Conservation (phyloP, 2,113 vertebrate genomes). For the Amblyornis subalaris region DNA sequence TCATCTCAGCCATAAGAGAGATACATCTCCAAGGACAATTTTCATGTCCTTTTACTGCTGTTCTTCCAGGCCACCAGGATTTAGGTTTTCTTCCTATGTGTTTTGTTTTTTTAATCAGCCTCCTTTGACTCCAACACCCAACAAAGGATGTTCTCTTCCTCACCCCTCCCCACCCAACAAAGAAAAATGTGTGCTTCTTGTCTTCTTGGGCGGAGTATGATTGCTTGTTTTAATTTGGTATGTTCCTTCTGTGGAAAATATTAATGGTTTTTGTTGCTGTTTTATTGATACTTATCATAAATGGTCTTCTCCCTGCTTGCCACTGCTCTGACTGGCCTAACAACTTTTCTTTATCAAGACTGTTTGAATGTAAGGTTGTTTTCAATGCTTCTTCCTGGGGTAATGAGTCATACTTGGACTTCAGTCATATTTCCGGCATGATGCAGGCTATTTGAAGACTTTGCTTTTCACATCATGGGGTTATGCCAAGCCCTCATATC, state of each 20-base stretch:
- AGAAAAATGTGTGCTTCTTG: not conserved
- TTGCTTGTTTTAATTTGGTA: not conserved
- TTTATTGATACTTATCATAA: not conserved
- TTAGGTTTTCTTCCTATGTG: not conserved
- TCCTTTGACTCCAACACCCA: accelerated
- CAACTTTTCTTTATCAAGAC: not conserved
- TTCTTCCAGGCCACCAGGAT: not conserved
- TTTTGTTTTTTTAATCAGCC: not conserved
- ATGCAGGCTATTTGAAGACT: not conserved
- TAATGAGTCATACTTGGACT: not conserved
- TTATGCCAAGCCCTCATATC: not conserved
- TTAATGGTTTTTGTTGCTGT: not conserved
- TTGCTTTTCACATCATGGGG: not conserved
- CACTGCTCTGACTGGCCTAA: not conserved
- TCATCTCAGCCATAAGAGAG: not conserved
- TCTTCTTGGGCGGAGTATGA: not conserved
- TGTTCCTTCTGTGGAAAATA: not conserved
- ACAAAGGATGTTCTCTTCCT: not conserved
- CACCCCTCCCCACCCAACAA: not conserved
- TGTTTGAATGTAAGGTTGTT: not conserved
- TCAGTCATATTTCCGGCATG: not conserved
- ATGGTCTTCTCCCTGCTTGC: not conserved
- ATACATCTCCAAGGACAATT: not conserved
- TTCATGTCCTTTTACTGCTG: not conserved
- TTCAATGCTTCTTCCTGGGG: not conserved